phyloP scores from a whole-genome alignment of 2,888 invertebrate genomes.

The Exephanes ischioxanthus region DNA sequence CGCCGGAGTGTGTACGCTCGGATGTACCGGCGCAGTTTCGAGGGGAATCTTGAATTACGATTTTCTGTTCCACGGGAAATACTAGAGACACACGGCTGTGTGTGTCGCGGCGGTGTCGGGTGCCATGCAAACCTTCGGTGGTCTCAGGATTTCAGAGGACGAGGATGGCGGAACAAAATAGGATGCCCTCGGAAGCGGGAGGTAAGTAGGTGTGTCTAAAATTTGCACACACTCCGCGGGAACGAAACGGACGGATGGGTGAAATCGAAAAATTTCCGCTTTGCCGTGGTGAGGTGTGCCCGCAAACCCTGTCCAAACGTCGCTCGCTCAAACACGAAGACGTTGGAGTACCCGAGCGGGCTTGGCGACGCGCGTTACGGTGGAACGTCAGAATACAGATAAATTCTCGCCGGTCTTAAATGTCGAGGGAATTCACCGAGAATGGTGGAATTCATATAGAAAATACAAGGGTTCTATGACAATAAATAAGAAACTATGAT shows the following conservation, averaged over 20 bases:
- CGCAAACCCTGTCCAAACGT: too few species aligned
- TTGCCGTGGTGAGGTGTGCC: too few species aligned
- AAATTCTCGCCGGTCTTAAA: neutral
- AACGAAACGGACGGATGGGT: too few species aligned
- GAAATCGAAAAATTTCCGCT: too few species aligned
- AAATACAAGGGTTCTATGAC: neutral
- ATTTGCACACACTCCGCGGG: too few species aligned
- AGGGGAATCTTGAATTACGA: slow-evolving; percentile 34
- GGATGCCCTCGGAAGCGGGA: too few species aligned
- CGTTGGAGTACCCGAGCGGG: neutral
- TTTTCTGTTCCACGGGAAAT: neutral
- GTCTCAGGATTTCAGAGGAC: neutral
- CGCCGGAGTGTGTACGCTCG: neutral
- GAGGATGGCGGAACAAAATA: neutral
- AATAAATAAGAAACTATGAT: neutral
- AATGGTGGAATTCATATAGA: neutral
- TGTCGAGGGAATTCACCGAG: neutral
- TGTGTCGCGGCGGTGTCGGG: neutral
- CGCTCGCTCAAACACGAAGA: neutral
- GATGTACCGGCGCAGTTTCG: neutral
- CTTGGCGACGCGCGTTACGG: neutral
- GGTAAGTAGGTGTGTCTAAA: too few species aligned
- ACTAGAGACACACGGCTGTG: neutral
- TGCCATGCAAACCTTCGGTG: neutral
- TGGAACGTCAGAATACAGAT: neutral